Evolutionary conservation across 2,113 vertebrate species (phyloP).

Genomic region (Perca schrenkii): DNA sequence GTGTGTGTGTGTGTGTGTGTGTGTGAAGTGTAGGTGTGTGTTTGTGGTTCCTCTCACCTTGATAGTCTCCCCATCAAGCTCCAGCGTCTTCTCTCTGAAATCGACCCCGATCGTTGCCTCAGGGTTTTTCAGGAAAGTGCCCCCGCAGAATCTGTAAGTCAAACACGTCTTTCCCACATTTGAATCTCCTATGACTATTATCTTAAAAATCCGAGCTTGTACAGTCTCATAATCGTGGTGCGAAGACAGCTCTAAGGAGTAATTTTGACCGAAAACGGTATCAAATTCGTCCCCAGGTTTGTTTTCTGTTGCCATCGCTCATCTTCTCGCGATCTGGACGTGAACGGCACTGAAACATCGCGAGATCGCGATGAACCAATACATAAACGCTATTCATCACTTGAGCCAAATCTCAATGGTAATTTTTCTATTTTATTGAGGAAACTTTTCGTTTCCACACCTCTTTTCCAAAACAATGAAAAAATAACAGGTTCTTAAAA

Average conservation of each 20-base stretch:
- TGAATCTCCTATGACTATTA: slow-evolving; percentile 85
- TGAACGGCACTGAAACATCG: slow-evolving; percentile 57
- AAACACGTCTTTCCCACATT: slow-evolving; percentile 85
- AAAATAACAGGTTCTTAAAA: background rate
- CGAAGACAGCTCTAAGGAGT: slow-evolving; percentile 65
- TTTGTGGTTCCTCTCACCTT: slow-evolving; percentile 71
- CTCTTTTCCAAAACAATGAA: background rate
- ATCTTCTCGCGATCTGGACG: slow-evolving; percentile 68
- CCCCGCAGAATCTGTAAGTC: slow-evolving; percentile 84
- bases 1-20: background rate
- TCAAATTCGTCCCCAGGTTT: slow-evolving; percentile 69
- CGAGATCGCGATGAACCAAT: slow-evolving; percentile 59
- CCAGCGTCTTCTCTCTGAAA: slow-evolving; percentile 82
- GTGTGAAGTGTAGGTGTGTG: too few species aligned
- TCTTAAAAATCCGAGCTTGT: slow-evolving; percentile 79
- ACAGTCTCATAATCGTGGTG: slow-evolving; percentile 52
- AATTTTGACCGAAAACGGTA: slow-evolving; percentile 67
- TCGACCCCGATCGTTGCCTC: slow-evolving; percentile 86
- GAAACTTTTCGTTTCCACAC: background rate
- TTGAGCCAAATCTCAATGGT: background rate
- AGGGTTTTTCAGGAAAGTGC: slow-evolving; percentile 81
- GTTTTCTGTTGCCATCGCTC: slow-evolving; percentile 83
- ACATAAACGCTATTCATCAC: too few species aligned
- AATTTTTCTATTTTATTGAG: background rate
- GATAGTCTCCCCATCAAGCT: slow-evolving; percentile 80